Percentiles rank a stretch among this genome's conserved stretches.
These are phyloP conservation scores for Daboia siamensis DNA, from an alignment of 2,113 vertebrate genomes.

Conservation along the genomic window DNA sequence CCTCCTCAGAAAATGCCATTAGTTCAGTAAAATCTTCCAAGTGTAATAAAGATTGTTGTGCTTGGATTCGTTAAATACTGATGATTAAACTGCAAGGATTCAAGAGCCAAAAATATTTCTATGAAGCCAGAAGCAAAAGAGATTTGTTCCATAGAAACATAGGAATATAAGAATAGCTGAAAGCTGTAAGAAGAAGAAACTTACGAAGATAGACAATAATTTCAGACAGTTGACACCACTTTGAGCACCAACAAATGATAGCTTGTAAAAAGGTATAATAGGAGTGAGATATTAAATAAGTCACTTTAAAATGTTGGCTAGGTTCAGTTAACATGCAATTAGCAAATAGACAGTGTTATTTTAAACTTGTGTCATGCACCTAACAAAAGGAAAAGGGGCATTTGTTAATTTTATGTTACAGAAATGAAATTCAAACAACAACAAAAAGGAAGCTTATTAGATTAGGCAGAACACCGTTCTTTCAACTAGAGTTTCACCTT, in stretches of 20 bases:
- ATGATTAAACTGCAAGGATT: constrained; percentile 16
- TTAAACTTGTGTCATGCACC: constrained; percentile 54
- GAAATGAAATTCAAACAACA: constrained; percentile 35
- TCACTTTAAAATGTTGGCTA: constrained; percentile 45
- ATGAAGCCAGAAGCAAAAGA: constrained; percentile 37
- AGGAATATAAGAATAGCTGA: constrained; percentile 49
- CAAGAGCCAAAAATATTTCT: constrained; percentile 33
- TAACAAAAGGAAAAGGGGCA: constrained; percentile 27
- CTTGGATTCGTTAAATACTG: background rate
- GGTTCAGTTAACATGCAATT: constrained; percentile 59
- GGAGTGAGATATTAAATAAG: constrained; percentile 53
- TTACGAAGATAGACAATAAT: constrained; percentile 69
- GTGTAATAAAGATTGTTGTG: background rate
- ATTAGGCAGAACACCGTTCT: constrained; percentile 23
- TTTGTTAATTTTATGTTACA: constrained; percentile 23
- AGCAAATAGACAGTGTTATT: constrained; percentile 55
- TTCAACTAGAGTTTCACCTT: constrained; percentile 41
- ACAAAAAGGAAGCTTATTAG: constrained; percentile 42
- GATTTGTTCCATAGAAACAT: constrained; percentile 51
- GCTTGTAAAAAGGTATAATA: constrained; percentile 68
- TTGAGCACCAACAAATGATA: constrained; percentile 67
- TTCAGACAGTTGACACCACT: constrained; percentile 69
- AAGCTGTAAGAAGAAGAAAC: constrained; percentile 63
- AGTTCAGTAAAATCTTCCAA: background rate
- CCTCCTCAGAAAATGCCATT: constrained; percentile 15